phyloP scores from a whole-genome alignment of 2,888 invertebrate genomes.

The Xiphydria camelus region DNA sequence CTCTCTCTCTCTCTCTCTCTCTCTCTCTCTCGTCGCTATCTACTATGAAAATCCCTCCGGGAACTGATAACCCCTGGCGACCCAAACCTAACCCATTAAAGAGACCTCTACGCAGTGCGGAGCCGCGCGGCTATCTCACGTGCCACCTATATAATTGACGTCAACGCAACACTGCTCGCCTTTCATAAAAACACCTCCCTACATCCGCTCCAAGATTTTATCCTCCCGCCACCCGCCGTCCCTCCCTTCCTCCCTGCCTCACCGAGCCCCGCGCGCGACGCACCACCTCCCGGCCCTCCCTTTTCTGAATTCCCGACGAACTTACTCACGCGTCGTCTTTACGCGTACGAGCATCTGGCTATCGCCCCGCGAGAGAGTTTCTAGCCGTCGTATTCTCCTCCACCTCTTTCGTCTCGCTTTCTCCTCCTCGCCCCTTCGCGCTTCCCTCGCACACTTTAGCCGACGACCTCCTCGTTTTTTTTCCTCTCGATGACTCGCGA shows the following conservation, averaged over 20 bases:
- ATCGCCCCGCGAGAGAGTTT: no score
- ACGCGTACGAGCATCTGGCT: slow-evolving; percentile 39
- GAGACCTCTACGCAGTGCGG: slow-evolving; percentile 34
- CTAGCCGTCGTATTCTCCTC: slow-evolving; percentile 58
- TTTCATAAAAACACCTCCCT: slow-evolving; percentile 57
- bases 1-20: no score
- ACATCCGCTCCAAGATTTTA: slow-evolving; percentile 53
- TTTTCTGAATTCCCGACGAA: slow-evolving; percentile 34
- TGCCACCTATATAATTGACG: slow-evolving; percentile 57
- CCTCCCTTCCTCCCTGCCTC: slow-evolving; percentile 1
- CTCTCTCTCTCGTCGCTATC: slow-evolving; percentile 38
- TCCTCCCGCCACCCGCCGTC: slow-evolving; percentile 22
- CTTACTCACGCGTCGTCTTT: slow-evolving; percentile 47
- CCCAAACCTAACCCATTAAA: slow-evolving; percentile 54
- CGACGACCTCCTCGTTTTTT: no score
- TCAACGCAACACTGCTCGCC: slow-evolving; percentile 54
- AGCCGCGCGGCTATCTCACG: slow-evolving; percentile 41
- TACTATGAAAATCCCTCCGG: slow-evolving; percentile 52
- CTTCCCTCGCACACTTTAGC: slow-evolving; percentile 54
- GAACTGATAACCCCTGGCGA: slow-evolving; percentile 52
- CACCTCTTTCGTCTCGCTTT: slow-evolving; percentile 48
- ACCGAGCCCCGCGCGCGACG: neutral
- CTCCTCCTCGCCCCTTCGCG: slow-evolving; percentile 11
- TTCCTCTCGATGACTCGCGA: no score
- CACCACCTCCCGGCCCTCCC: slow-evolving; percentile 14